Conservation (phyloP, 2,797 vertebrate genomes). For the Cynodonichthys magdalenae region DNA sequence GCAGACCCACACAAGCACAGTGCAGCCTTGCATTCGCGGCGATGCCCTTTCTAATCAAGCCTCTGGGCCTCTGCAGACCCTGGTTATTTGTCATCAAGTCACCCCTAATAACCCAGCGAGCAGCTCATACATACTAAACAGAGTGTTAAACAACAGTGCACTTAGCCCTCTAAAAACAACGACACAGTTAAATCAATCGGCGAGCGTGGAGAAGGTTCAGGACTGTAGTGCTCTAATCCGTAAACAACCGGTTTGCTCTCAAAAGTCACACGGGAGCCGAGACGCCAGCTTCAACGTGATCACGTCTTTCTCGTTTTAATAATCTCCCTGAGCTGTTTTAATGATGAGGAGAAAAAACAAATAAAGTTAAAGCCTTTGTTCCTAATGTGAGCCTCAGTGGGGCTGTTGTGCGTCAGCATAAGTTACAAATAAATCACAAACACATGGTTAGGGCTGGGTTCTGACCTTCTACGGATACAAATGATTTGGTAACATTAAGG, state of each 20-base stretch:
- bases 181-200: slow-evolving; percentile 77
- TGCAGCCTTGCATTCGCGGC: slow-evolving; percentile 41
- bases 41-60: slow-evolving; percentile 71
- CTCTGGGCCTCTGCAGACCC: slow-evolving; percentile 56
- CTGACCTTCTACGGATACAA: slow-evolving; percentile 6
- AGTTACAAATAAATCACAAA: slow-evolving; percentile 31
- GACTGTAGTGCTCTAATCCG: slow-evolving; percentile 37
- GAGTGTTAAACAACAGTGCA: slow-evolving; percentile 69
- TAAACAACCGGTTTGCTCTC: slow-evolving; percentile 41
- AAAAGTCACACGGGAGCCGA: slow-evolving; percentile 56
- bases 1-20: slow-evolving; percentile 14
- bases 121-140: slow-evolving; percentile 73
- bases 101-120: slow-evolving; percentile 64
- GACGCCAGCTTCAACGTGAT: slow-evolving; percentile 32
- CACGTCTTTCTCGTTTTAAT: slow-evolving; percentile 39
- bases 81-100: slow-evolving; percentile 76
- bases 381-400: slow-evolving; percentile 31
- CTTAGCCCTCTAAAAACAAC: slow-evolving; percentile 65
- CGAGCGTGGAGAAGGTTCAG: slow-evolving; percentile 55
- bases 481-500: neutral
- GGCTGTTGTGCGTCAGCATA: slow-evolving; percentile 7
- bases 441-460: slow-evolving; percentile 18
- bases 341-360: slow-evolving; percentile 46
- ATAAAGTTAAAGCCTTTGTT: slow-evolving; percentile 39
- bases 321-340: slow-evolving; percentile 52